A percentile compares a stretch with the other conserved stretches of the same genome.
phyloP scores from a whole-genome alignment of 1,140 invertebrate species.

The Drosophila eugracilis region DNA sequence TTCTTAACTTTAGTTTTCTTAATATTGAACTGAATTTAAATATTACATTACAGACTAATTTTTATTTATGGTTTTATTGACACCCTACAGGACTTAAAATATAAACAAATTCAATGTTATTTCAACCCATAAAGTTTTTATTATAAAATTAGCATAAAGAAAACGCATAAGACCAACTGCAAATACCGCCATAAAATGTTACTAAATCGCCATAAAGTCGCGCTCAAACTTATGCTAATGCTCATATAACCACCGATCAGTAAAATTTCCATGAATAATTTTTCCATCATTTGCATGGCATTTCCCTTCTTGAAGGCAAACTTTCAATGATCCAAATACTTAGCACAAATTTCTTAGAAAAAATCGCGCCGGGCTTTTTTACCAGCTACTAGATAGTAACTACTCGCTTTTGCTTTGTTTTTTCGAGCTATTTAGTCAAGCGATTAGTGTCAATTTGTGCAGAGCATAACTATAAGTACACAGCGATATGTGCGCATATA shows the following conservation, averaged over 20 bases:
- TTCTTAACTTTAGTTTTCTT: too few species aligned
- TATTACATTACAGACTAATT: too few species aligned
- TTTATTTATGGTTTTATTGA: too few species aligned
- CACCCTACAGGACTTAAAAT: too few species aligned
- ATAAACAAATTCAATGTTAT: too few species aligned
- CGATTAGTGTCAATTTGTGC: conserved; percentile 71
- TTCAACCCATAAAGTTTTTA: not conserved
- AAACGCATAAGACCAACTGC: not conserved
- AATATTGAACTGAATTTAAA: too few species aligned
- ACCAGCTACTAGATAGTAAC: conserved; percentile 14
- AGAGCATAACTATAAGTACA: conserved; percentile 52
- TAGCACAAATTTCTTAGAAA: conserved; percentile 36
- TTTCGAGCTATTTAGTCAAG: conserved; percentile 25
- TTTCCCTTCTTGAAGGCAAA: conserved; percentile 22
- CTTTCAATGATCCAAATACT: conserved; percentile 37
- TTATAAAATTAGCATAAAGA: not conserved
- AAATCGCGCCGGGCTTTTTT: conserved; percentile 12
- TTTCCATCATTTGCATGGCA: conserved; percentile 23
- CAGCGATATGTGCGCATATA: conserved; percentile 27
- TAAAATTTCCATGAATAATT: conserved; percentile 4
- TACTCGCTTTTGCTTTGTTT: conserved; percentile 17
- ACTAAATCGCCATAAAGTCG: not conserved
- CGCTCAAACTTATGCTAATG: not conserved
- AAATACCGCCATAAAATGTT: not conserved
- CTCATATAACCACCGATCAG: not conserved